phyloP scores from a whole-genome alignment of 2,888 invertebrate genomes.

The Thera britannica region DNA sequence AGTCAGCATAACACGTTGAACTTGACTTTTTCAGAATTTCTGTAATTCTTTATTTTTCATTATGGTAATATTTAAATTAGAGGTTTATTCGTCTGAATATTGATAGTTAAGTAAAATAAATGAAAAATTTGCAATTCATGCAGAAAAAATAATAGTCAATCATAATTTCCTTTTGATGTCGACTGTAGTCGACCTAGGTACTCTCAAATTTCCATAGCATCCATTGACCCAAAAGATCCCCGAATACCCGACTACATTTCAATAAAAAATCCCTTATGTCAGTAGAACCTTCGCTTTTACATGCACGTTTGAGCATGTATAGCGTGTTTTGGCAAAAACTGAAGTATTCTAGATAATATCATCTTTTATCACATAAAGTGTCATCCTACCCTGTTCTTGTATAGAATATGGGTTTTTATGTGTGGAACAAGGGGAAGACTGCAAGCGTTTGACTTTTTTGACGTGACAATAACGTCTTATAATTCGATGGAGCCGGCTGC shows the following conservation, averaged over 20 bases:
- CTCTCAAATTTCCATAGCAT: conserved; percentile 38
- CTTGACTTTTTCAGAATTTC: no score
- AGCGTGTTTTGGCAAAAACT: conserved; percentile 53
- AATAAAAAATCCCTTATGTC: conserved; percentile 46
- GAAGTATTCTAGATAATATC: conserved; percentile 57
- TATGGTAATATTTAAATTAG: no score
- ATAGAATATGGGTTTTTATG: conserved; percentile 47
- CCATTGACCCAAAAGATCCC: conserved; percentile 40
- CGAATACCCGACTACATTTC: conserved; percentile 41
- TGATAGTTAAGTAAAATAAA: no score
- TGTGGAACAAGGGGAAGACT: conserved; percentile 32
- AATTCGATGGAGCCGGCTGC: no score
- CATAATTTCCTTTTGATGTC: no score
- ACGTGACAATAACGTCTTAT: no score
- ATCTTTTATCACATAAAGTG: conserved; percentile 63
- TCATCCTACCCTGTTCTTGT: conserved; percentile 51
- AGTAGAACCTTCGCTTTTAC: conserved; percentile 46
- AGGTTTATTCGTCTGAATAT: no score
- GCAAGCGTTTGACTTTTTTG: conserved; percentile 13
- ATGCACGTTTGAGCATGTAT: conserved; percentile 47
- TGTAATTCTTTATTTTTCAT: no score
- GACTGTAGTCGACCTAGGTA: neutral
- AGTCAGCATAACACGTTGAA: no score
- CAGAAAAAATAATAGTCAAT: no score
- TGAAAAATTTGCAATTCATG: no score